A percentile compares a stretch with the other conserved stretches of the same genome.
Conservation (phyloP, 2,888 invertebrate genomes). For the Tenthredo distinguenda region DNA sequence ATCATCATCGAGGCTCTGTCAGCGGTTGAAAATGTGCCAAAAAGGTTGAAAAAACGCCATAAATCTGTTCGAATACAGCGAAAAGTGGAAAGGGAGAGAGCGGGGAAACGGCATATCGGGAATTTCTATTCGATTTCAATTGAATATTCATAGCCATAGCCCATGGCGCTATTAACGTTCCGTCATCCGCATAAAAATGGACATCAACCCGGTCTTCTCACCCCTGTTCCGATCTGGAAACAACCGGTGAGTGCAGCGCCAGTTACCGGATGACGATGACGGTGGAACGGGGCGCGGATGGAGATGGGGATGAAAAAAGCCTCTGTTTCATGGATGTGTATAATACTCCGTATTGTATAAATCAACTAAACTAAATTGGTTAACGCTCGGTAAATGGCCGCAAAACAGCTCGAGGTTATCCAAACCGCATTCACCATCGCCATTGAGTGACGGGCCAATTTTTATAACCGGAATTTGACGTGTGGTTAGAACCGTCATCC, state of each 20-base stretch:
- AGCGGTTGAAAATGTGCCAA: background rate
- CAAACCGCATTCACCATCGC: background rate
- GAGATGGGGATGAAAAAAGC: background rate
- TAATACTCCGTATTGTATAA: background rate
- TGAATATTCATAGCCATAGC: slow-evolving; percentile 47
- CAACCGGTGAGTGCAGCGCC: background rate
- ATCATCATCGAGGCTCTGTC: background rate
- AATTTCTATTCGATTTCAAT: slow-evolving; percentile 40
- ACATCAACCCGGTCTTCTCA: background rate
- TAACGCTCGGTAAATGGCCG: slow-evolving; percentile 6
- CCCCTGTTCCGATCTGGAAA: background rate
- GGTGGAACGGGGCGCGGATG: background rate
- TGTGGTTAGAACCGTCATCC: background rate
- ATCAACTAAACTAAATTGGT: background rate
- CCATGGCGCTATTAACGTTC: slow-evolving; percentile 51
- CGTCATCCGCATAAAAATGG: slow-evolving; percentile 47
- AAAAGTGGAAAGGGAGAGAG: background rate
- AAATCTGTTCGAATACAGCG: background rate
- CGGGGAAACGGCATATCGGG: slow-evolving; percentile 10
- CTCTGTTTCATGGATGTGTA: background rate
- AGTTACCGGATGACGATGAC: background rate
- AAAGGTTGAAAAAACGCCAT: background rate
- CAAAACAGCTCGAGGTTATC: background rate
- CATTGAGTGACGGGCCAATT: background rate
- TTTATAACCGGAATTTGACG: background rate